A percentile compares a stretch with the other conserved stretches of the same genome.
These are phyloP conservation scores for Meriones psammophilus DNA, from an alignment of 2,797 vertebrate species.

Conservation along the genomic window DNA sequence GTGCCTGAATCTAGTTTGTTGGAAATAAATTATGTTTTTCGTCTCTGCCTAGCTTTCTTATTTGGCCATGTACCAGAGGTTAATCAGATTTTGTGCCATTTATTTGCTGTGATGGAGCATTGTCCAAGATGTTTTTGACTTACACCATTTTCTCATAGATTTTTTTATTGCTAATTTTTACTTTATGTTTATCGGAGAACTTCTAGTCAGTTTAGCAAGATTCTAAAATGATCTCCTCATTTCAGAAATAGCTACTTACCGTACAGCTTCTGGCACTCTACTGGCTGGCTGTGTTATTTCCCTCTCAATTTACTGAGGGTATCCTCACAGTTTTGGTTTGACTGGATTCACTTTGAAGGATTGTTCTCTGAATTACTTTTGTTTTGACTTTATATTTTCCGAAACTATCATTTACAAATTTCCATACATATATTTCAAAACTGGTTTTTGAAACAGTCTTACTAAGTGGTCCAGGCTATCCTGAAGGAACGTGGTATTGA, in stretches of 20 bases:
- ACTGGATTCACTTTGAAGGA: slow-evolving; percentile 10
- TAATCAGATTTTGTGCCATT: slow-evolving; percentile 81
- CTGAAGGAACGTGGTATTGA: neutral
- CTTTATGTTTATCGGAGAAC: slow-evolving; percentile 61
- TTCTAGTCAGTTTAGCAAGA: slow-evolving; percentile 27
- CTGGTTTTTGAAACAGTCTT: neutral
- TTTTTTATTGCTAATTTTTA: slow-evolving; percentile 71
- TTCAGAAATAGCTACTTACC: neutral
- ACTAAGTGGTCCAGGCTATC: neutral
- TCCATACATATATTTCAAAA: neutral
- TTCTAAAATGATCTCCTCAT: slow-evolving; percentile 38
- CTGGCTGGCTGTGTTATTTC: neutral
- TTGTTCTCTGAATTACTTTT: neutral
- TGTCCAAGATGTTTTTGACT: slow-evolving; percentile 76
- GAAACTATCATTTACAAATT: neutral
- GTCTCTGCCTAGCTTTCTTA: slow-evolving; percentile 60
- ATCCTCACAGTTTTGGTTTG: slow-evolving; percentile 29
- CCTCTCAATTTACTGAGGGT: slow-evolving; percentile 7
- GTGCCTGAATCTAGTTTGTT: slow-evolving; percentile 72
- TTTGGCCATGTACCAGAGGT: slow-evolving; percentile 62
- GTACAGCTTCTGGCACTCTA: slow-evolving; percentile 31
- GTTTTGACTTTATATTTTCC: neutral
- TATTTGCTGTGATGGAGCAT: slow-evolving; percentile 71
- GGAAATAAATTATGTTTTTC: slow-evolving; percentile 75
- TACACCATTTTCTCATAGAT: slow-evolving; percentile 46